Evolutionary conservation across 2,113 vertebrate species (phyloP).

Genomic region (Carollia perspicillata): DNA sequence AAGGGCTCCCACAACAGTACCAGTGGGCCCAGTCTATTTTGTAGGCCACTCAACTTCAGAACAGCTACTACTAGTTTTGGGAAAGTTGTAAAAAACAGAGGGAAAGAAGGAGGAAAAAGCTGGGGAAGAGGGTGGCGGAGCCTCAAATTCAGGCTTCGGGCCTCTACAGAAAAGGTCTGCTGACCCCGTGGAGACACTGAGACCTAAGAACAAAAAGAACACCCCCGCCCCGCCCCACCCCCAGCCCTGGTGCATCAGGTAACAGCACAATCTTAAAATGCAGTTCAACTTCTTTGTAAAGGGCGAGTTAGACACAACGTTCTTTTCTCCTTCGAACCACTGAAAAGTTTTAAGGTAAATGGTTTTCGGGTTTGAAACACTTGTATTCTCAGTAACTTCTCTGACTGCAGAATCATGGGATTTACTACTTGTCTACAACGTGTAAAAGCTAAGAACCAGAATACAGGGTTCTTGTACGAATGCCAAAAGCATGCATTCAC

Average conservation of each 20-base stretch:
- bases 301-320: neutral
- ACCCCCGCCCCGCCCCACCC: neutral
- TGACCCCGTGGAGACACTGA: neutral
- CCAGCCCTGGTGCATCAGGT: neutral
- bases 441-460: neutral
- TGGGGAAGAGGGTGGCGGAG: neutral
- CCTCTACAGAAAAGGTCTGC: neutral
- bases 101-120: neutral
- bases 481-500: neutral
- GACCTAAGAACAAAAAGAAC: neutral
- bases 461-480: neutral
- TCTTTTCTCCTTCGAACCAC: conserved; percentile 17
- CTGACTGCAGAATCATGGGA: conserved; percentile 56
- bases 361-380: conserved; percentile 69
- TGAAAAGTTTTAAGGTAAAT: conserved; percentile 54
- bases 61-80: neutral
- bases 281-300: conserved; percentile 2
- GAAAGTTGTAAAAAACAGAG: neutral
- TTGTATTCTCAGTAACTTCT: conserved; percentile 55
- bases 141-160: neutral
- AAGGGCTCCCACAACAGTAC: neutral
- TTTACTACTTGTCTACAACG: conserved; percentile 55
- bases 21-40: neutral
- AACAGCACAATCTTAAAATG: neutral
- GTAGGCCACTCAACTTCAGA: neutral